Conservation (phyloP, 2,797 vertebrate species). For the Myotis planiceps region DNA sequence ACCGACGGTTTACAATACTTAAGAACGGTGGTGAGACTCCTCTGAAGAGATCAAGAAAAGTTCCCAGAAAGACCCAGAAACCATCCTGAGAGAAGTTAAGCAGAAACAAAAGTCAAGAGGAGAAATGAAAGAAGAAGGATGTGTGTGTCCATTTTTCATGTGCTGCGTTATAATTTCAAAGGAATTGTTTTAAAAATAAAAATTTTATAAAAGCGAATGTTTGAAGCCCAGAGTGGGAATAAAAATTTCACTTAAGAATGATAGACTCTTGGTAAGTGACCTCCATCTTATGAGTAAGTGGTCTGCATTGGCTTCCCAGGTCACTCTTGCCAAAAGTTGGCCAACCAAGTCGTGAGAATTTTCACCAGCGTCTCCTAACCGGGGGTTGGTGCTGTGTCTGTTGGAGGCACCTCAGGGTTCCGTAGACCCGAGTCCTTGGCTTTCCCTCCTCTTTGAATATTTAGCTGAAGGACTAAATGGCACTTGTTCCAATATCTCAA, state of each 20-base stretch:
- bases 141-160: not conserved
- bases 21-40: not conserved
- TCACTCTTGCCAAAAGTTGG: not conserved
- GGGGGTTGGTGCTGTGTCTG: not conserved
- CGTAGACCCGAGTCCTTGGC: not conserved
- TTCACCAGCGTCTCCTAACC: not conserved
- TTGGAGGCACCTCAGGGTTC: not conserved
- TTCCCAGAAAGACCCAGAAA: not conserved
- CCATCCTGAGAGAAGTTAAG: not conserved
- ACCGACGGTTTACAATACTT: not conserved
- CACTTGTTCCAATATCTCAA: not conserved
- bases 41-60: not conserved
- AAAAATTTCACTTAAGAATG: not conserved
- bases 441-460: not conserved
- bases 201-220: not conserved
- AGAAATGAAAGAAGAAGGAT: not conserved
- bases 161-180: not conserved
- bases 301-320: not conserved
- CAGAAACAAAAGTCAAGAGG: not conserved
- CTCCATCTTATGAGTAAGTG: not conserved
- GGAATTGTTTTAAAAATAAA: not conserved
- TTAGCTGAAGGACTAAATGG: not conserved
- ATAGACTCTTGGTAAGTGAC: not conserved
- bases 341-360: not conserved
- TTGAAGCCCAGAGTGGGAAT: not conserved